These are phyloP conservation scores for Agrotis clavis DNA, from an alignment of 2,888 invertebrate genomes.

Conservation along the genomic window DNA sequence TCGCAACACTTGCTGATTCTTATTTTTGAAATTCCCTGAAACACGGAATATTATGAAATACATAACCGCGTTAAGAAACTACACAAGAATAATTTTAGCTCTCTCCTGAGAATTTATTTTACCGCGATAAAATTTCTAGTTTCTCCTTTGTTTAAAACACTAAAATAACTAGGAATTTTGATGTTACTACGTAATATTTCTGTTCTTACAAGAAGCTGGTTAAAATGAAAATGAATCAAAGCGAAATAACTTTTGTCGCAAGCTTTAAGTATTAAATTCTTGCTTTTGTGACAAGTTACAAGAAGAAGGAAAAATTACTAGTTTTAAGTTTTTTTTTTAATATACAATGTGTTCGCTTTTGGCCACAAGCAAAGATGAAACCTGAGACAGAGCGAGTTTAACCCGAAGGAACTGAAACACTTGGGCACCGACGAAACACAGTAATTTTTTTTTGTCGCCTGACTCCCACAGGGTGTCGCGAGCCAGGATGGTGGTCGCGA, in stretches of 20 bases:
- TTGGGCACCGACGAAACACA: no score
- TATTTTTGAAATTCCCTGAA: slow-evolving; percentile 27
- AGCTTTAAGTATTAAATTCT: not conserved
- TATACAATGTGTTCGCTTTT: no score
- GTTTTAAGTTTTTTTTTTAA: no score
- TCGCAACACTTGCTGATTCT: slow-evolving; percentile 14
- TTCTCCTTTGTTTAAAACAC: slow-evolving; percentile 44
- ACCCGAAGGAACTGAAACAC: no score
- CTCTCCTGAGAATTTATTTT: slow-evolving; percentile 50
- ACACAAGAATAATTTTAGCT: slow-evolving; percentile 59
- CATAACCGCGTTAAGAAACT: slow-evolving; percentile 53
- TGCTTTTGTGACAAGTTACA: not conserved
- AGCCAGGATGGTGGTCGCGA: no score
- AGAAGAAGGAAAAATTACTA: no score
- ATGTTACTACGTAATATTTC: slow-evolving; percentile 32
- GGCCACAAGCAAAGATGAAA: no score
- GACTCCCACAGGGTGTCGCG: no score
- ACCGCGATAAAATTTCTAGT: slow-evolving; percentile 36
- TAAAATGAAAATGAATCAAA: slow-evolving; percentile 16
- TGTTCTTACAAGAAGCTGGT: slow-evolving; percentile 22
- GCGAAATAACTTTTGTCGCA: not conserved
- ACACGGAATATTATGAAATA: slow-evolving; percentile 47
- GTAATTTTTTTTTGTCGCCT: no score
- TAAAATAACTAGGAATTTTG: slow-evolving; percentile 48
- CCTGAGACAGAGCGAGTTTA: no score